phyloP scores from a whole-genome alignment of 2,797 vertebrate species.

The Sciurus vulgaris region DNA sequence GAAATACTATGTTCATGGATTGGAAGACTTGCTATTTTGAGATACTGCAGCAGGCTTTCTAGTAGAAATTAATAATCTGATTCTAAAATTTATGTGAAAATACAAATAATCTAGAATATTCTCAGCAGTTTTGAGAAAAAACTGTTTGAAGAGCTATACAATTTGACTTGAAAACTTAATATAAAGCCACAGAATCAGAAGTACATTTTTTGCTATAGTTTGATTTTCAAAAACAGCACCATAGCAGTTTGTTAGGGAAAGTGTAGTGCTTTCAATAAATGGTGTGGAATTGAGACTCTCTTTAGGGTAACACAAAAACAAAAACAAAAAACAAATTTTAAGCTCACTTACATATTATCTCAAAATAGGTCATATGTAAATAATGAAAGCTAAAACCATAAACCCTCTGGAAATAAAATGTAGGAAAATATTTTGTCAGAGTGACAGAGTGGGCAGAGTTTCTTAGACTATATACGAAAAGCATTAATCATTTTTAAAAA shows the following conservation, averaged over 20 bases:
- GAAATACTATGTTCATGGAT: no score
- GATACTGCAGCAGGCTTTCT: background rate
- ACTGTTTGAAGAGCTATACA: background rate
- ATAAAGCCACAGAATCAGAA: background rate
- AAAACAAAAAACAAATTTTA: no score
- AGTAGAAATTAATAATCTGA: background rate
- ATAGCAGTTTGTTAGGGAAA: background rate
- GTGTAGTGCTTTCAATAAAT: background rate
- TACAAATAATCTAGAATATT: background rate
- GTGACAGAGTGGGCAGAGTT: no score
- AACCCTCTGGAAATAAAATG: no score
- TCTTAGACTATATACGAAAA: no score
- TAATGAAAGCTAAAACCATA: no score
- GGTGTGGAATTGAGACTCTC: background rate
- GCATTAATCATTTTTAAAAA: no score
- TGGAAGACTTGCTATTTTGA: background rate
- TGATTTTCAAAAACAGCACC: background rate
- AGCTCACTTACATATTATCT: no score
- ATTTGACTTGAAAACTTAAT: background rate
- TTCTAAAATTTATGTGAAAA: background rate
- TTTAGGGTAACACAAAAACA: no score
- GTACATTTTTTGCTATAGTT: conserved; percentile 17
- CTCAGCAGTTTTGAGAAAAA: background rate
- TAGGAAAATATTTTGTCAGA: no score
- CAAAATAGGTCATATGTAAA: no score